Evolutionary conservation across 2,888 invertebrate species (phyloP).

Genomic region (Mylabris sibirica): DNA sequence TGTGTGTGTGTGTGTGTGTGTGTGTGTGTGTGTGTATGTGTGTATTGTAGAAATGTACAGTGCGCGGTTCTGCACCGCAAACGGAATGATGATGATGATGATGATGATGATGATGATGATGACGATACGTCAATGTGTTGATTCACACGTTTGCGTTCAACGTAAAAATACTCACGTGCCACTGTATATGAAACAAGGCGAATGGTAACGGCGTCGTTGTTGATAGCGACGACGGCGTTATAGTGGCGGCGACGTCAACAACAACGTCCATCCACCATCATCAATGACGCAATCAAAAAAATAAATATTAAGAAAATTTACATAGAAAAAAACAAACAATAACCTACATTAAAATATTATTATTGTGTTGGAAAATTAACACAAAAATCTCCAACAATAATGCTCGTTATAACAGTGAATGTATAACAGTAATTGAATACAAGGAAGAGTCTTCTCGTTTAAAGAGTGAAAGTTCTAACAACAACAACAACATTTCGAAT

Average conservation of each 20-base stretch:
- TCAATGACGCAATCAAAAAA: background rate
- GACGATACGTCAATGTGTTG: conserved; percentile 44
- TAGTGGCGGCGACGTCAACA: background rate
- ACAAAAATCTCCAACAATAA: background rate
- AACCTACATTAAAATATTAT: background rate
- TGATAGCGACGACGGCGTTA: background rate
- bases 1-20: conserved; percentile 9
- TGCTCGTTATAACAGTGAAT: background rate
- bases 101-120: conserved; percentile 39
- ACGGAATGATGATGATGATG: conserved; percentile 46
- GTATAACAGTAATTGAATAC: conserved; percentile 20
- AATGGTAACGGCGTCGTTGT: background rate
- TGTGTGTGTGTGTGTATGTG: conserved; percentile 16
- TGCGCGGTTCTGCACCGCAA: conserved; percentile 52
- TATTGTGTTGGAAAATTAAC: background rate
- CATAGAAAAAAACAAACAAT: background rate
- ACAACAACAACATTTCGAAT: conserved; percentile 38
- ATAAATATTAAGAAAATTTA: background rate
- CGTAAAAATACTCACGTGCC: conserved; percentile 32
- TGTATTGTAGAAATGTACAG: background rate
- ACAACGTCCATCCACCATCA: background rate
- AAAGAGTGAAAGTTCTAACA: conserved; percentile 36
- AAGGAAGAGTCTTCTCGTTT: conserved; percentile 25
- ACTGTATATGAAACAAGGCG: background rate
- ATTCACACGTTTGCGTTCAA: conserved; percentile 40